These are phyloP conservation scores for Gambusia yucatana DNA, from an alignment of 2,797 vertebrate species.

Conservation along the genomic window DNA sequence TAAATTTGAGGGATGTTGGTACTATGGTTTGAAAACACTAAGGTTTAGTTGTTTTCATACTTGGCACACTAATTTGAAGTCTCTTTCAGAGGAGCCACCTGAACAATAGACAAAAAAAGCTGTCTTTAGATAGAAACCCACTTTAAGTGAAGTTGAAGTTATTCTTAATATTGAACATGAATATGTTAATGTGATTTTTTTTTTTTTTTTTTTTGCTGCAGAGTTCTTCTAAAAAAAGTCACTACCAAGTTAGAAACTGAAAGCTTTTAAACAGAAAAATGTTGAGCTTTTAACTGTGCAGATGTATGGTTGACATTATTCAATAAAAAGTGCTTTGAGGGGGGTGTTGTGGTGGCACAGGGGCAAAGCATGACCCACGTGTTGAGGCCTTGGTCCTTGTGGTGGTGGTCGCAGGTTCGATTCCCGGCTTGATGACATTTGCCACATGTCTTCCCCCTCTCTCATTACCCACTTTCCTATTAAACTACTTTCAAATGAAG, in stretches of 20 bases:
- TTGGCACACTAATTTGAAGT: background rate
- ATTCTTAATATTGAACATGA: background rate
- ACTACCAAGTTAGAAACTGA: background rate
- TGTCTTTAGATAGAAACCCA: background rate
- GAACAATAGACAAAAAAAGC: background rate
- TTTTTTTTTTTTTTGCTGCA: too few species aligned
- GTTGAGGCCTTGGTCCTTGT: too few species aligned
- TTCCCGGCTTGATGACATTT: too few species aligned
- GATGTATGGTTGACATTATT: background rate
- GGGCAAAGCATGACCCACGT: too few species aligned
- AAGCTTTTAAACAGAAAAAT: background rate
- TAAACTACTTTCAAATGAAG: too few species aligned
- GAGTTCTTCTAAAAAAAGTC: too few species aligned
- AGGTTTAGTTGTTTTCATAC: background rate
- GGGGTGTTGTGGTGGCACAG: too few species aligned
- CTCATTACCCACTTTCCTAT: too few species aligned
- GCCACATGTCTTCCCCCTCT: too few species aligned
- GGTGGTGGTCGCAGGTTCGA: too few species aligned
- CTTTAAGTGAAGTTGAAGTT: background rate
- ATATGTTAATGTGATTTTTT: background rate
- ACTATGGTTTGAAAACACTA: background rate
- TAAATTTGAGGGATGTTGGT: background rate
- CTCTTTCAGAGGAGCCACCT: background rate
- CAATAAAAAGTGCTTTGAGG: background rate
- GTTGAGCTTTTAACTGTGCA: background rate